Base-by-base conservation (phyloP, 2,113 vertebrate species). In the Corydoras maculifer region DNA sequence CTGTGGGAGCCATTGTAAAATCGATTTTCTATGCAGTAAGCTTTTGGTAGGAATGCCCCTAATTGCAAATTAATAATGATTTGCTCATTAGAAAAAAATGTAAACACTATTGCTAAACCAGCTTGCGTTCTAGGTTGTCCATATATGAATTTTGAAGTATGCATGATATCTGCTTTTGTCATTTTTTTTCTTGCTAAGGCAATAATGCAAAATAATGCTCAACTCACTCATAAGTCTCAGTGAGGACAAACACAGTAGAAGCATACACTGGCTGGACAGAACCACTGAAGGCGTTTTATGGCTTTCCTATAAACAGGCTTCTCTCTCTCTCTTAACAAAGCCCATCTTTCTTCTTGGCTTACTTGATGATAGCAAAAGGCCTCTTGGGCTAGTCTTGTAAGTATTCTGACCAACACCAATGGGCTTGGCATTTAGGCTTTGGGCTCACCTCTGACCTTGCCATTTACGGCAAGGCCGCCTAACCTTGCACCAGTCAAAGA, bases 391-490 rank as follows among this genome's bases (percentile, higher is more conserved):
- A 65, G 54, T 73, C 78, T 77, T 35, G 72, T 77, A 75, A 71
- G 70, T 77, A 77, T 74, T 73, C 57, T 65, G 64, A 72, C 57
- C 59, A 51, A 74, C 65, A 72, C 65, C 70, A 65, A 80, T 73
- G 72, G 69, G 57, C 69, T 75, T 49, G 72, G 71, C 66, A 73
- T 70, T 76, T 75, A 77, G 72, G 77, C 62, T 74, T 65, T 29
- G 60, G 66, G 62, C 68, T 75, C 66, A 77, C 72, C 78, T 72
- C 68, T 75, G 70, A 73, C 73, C 70, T 54, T 8, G 54, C 62
- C 67, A 71, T 80, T 82, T 75, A 80, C 50, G 62, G 73, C 72
- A 58, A 71, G 72, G 75, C 73, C 58, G 60, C 64, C 68, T 70
- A 74, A 75, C 72, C 77, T 69, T 59, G 58, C 67, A 55, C 69